Base-by-base conservation (phyloP, 2,113 vertebrate species). In the Rousettus leschenaultii region DNA sequence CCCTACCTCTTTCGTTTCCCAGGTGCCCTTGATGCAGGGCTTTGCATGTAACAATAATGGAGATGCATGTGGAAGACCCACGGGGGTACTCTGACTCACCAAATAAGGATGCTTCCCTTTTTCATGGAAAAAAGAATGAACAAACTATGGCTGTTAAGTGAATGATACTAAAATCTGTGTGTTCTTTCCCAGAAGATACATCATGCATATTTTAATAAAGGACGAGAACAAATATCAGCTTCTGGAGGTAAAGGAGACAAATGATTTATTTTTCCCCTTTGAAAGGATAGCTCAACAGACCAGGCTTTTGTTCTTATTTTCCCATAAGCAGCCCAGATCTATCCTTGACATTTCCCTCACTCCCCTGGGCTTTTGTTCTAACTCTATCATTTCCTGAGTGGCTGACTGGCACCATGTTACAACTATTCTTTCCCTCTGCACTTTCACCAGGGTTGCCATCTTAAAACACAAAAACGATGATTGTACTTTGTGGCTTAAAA, bases 141-240 rank as follows among this genome's bases (percentile, higher is more conserved):
- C 22, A 57, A 78, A 79, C n/a, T 35, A 40, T 83, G 63, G 11
- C 30, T 84, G 7, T 61, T 93, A 68, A 89, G 78, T 73, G 89
- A 96, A 89, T 77, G 12, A 68, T 82, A 48, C n/a, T 71, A 86
- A 95, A 71, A 78, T 73, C 61, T 43, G 26, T 63, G 71, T 92
- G 53, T 87, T 65, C 57, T 86, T 96, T 96, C 57, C 63, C 45
- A 83, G 92, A 96, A 95, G 84, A 95, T 70, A 53, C 8, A 40
- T 83, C 66, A 55, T 89, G 38, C 15, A 90, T 85, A 85, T 95
- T 96, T 96, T 95, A 95, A 85, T 87, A 90, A 88, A 30, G 51
- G 26, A 88, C 35, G 33, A 82, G 57, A 66, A 61, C 28, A 74
- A 89, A 86, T 83, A 66, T 86, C 35, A 38, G 5, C 59, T 95